A percentile compares a stretch with the other conserved stretches of the same genome.
Evolutionary conservation across 2,797 vertebrate species (phyloP).

Genomic region (Threskiornis aethiopicus): DNA sequence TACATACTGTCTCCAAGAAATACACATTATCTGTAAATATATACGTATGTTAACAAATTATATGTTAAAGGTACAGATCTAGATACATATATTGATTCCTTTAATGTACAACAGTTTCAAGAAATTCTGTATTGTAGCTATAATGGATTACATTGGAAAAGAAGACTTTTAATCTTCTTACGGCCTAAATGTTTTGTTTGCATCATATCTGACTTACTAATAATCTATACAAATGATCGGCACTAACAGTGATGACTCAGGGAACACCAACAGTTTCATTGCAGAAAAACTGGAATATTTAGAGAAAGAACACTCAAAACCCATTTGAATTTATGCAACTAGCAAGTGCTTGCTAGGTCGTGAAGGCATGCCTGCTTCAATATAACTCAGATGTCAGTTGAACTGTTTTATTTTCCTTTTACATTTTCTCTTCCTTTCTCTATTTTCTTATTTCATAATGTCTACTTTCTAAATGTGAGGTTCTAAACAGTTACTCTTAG

Average conservation of each 20-base stretch:
- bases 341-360: neutral
- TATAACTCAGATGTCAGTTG: neutral
- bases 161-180: neutral
- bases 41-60: neutral
- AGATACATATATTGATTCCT: neutral
- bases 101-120: neutral
- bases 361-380: neutral
- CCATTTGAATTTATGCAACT: neutral
- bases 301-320: neutral
- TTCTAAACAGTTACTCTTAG: slow-evolving; percentile 26
- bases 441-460: slow-evolving; percentile 11
- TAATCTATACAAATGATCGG: neutral
- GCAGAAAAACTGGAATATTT: neutral
- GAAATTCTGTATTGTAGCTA: neutral
- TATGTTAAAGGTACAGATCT: neutral
- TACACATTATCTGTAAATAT: neutral
- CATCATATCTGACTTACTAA: neutral
- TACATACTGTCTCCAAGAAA: neutral
- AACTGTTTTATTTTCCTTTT: neutral
- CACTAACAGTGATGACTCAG: neutral
- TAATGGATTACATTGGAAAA: neutral
- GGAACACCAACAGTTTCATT: neutral
- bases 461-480: neutral
- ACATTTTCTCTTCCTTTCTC: neutral
- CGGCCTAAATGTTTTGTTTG: neutral